These are phyloP conservation scores for Nephrotoma appendiculata DNA, from an alignment of 2,888 invertebrate species.

Conservation along the genomic window DNA sequence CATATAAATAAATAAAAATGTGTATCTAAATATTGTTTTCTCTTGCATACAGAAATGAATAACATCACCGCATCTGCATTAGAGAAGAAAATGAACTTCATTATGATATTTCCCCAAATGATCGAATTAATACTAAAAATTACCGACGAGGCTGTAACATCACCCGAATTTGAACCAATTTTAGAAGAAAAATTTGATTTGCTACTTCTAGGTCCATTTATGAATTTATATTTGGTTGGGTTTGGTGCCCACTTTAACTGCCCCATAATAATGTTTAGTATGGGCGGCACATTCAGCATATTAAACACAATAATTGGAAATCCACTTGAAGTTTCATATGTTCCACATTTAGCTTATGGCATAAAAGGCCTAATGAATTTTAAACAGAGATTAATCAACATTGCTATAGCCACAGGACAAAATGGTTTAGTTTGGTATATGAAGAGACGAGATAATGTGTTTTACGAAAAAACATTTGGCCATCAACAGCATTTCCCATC, in stretches of 20 bases:
- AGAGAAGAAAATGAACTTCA: neutral
- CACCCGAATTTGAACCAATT: conserved; percentile 3
- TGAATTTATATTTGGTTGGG: conserved; percentile 4
- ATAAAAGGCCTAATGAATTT: conserved; percentile 2
- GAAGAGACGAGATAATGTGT: neutral
- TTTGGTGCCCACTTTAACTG: neutral
- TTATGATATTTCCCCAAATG: neutral
- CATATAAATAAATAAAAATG: neutral
- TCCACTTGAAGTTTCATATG: conserved; percentile 4
- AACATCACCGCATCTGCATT: neutral
- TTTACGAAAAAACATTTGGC: neutral
- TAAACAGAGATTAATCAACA: conserved; percentile 1
- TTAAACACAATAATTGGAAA: conserved; percentile 5
- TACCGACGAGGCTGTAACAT: neutral
- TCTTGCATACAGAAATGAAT: neutral
- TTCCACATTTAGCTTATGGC: neutral
- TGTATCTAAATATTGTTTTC: neutral
- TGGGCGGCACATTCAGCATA: neutral
- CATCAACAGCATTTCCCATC: conserved; percentile 7
- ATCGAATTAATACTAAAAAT: neutral
- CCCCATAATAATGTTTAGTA: neutral
- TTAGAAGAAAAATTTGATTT: conserved; percentile 11
- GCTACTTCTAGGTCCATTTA: conserved; percentile 7
- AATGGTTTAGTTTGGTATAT: neutral
- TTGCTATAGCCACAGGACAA: neutral